Conservation (phyloP, 2,888 invertebrate genomes). For the Cheilosia urbana region DNA sequence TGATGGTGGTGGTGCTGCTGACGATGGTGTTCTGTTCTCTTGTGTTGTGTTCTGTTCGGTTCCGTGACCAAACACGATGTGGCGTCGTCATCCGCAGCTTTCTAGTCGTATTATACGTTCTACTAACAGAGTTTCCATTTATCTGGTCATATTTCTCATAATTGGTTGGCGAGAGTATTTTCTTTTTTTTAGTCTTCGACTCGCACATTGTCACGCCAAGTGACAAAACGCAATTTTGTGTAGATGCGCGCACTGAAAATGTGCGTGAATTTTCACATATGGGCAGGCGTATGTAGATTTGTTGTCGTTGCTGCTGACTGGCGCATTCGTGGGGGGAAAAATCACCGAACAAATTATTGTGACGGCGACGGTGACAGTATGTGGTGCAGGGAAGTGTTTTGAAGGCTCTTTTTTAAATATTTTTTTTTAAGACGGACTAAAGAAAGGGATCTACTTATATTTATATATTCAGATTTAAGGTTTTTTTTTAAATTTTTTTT, state of each 20-base stretch:
- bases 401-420: too few species aligned
- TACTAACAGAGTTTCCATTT: constrained; percentile 39
- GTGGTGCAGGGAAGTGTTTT: constrained; percentile 12
- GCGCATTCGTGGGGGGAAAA: not conserved
- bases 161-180: constrained; percentile 49
- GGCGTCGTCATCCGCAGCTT: constrained; percentile 26
- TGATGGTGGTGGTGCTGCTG: constrained; percentile 21
- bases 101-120: not conserved
- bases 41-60: not conserved
- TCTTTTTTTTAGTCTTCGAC: not conserved
- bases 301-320: too few species aligned
- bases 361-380: constrained; percentile 39
- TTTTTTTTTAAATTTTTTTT: too few species aligned
- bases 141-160: constrained; percentile 58
- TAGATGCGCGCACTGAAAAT: constrained; percentile 44
- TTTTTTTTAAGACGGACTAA: too few species aligned
- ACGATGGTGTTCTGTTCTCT: constrained; percentile 12
- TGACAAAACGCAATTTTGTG: constrained; percentile 70
- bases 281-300: constrained; percentile 7
- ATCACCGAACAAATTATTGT: constrained; percentile 33
- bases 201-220: constrained; percentile 47
- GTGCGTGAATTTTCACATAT: constrained; percentile 40
- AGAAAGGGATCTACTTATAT: too few species aligned
- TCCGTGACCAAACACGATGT: constrained; percentile 24
- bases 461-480: too few species aligned